Evolutionary conservation across 1,140 invertebrate genomes (phyloP).

Genomic region (Temnothorax nylanderi): DNA sequence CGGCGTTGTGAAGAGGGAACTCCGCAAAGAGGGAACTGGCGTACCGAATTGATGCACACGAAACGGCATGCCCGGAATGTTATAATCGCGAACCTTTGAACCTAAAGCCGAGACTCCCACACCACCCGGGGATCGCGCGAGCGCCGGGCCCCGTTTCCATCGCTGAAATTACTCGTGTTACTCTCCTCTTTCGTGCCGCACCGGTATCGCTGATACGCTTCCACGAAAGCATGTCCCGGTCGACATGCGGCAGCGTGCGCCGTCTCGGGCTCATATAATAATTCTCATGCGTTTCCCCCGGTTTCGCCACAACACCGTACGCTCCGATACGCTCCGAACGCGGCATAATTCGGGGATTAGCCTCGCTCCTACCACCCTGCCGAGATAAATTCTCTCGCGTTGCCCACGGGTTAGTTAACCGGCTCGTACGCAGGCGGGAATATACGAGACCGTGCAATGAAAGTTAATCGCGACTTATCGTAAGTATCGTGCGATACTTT

Average conservation of each 20-base stretch:
- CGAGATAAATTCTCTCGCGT: conserved; percentile 36
- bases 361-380: background rate
- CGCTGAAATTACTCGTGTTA: conserved; percentile 77
- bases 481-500: conserved; percentile 12
- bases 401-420: background rate
- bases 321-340: background rate
- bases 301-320: background rate
- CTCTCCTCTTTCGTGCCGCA: conserved; percentile 67
- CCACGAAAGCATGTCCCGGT: conserved; percentile 65
- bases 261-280: conserved; percentile 48
- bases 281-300: conserved; percentile 38
- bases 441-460: background rate
- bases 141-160: conserved; percentile 75
- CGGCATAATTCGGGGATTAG: conserved; percentile 44
- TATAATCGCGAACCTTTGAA: conserved; percentile 86
- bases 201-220: conserved; percentile 72
- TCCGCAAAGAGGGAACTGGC: conserved; percentile 84
- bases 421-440: background rate
- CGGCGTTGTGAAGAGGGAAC: conserved; percentile 69
- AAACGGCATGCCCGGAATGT: conserved; percentile 85
- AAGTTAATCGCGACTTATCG: conserved; percentile 45
- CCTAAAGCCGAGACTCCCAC: conserved; percentile 83
- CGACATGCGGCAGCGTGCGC: background rate
- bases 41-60: conserved; percentile 86
- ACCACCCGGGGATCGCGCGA: conserved; percentile 77